phyloP scores from a whole-genome alignment of 1,140 invertebrate species.

The Cydia splendana region DNA sequence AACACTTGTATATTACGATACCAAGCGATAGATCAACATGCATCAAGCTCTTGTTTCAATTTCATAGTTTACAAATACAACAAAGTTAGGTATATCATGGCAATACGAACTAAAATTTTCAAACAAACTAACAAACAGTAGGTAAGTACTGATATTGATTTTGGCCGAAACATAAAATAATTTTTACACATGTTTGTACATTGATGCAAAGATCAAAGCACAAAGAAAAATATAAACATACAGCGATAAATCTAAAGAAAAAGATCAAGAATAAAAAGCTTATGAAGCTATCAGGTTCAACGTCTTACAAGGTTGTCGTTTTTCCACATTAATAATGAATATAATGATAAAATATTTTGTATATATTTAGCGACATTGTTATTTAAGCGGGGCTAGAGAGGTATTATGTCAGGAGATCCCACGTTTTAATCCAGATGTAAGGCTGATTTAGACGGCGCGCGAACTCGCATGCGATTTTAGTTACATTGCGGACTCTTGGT shows the following conservation, averaged over 20 bases:
- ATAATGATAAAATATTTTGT: neutral
- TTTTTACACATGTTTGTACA: neutral
- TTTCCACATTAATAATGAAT: neutral
- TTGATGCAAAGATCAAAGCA: conserved; percentile 9
- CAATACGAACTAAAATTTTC: neutral
- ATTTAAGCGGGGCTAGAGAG: no score
- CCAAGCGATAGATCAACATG: neutral
- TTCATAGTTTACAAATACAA: conserved; percentile 4
- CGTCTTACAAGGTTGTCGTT: neutral
- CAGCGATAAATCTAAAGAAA: neutral
- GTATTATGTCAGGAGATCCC: no score
- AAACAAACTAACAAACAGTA: no score
- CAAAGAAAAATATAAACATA: neutral
- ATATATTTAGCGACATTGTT: neutral
- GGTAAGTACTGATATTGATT: neutral
- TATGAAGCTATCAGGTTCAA: neutral
- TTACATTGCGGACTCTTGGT: no score
- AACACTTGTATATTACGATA: conserved; percentile 3
- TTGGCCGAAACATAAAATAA: neutral
- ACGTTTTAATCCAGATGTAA: no score
- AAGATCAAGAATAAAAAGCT: neutral
- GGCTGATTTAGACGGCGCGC: no score
- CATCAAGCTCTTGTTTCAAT: neutral
- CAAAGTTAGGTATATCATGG: neutral
- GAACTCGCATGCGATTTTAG: no score